Evolutionary conservation across 2,797 vertebrate genomes (phyloP), one percentile per base, ranked within the genome.

Genomic region (Siniperca scherzeri): DNA sequence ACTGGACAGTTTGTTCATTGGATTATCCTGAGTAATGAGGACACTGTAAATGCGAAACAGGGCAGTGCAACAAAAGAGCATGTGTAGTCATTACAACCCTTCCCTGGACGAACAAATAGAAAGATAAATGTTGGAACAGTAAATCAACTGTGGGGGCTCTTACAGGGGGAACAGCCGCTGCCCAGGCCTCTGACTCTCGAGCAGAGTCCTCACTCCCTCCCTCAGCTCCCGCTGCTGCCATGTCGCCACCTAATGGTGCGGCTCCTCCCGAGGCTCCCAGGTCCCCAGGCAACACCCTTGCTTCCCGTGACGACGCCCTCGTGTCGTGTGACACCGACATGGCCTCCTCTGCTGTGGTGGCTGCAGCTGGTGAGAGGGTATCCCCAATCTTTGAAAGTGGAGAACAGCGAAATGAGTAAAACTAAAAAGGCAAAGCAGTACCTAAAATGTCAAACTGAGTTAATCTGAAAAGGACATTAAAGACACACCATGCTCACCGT

Each of bases 321-420:
- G 89, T 87, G 61, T 95, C 96, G 57, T 93, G 94, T 16, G 95
- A 95, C 81, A 95, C 90, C 0, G 96, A 95, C 96, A 97, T 96
- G 85, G 96, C 97, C 86, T 98, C 97, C 87, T 98, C 98, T 0
- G 97, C 97, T 3, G 98, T 98, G 74, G 97, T 98, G 87, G 97
- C 97, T 2, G 97, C 96, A 30, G 96, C 96, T 0, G 97, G 97
- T 21, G 95, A 96, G n/a, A 92, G 94, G 21, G 93, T 96, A 83
- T 96, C 95, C 53, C 91, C 95, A 64, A 94, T 94, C 97, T 98
- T 67, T 74, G 65, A 69, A 77, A 33, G 61, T 2, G 56, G 42
- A 82, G 17, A 52, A 77, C 17, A 84, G 52, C 0, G 11, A 56
- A 53, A 64, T 83, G 40, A 88, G 48, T 42, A 13, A 13, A 55